Evolutionary conservation across 2,113 vertebrate species (phyloP), one percentile per base, ranked within the genome.

Genomic region (Tautogolabrus adspersus): DNA sequence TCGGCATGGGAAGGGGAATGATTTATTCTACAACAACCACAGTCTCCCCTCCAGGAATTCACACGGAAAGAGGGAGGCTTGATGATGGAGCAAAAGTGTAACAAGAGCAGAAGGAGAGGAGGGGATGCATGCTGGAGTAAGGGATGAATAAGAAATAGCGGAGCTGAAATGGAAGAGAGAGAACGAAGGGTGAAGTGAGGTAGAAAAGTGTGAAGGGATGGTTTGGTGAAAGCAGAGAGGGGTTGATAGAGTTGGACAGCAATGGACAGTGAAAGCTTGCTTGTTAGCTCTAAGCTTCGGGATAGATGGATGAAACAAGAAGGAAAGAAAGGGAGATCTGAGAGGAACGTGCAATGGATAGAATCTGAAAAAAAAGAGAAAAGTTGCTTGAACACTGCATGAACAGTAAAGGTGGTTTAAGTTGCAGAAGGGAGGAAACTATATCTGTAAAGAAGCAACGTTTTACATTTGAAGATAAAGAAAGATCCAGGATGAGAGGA

Each of bases 1-100:
- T 49, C n/a, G 63, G 77, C 66, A 46, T 86, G 81, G 66, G 59
- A 46, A 42, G 57, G 47, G 19, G 62, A 84, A 47, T 86, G 86
- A 90, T 90, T 89, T 87, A 91, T 84, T 58, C 75, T 30, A 60
- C 75, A 79, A 72, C 88, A 72, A 68, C 60, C 64, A 52, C 73
- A 37, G 37, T 44, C 62, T 78, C 80, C 64, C 70, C 81, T 72
- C 54, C 54, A 74, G 83, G 81, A 87, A 80, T 72, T 58, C 66
- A 55, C 34, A 72, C 16, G 51, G 55, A 56, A 69, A 72, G 56
- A 64, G 38, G 16, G 22, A 66, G 26, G 56, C 55, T 34, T 44
- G 12, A n/a, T 54, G 76, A 81, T 80, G 70, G 60, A 82, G 74
- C 63, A 54, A 26, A 5, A 22, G 44, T 58, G 73, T 74, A 75